phyloP scores from a whole-genome alignment of 2,113 vertebrate genomes.

The Serinus canaria region DNA sequence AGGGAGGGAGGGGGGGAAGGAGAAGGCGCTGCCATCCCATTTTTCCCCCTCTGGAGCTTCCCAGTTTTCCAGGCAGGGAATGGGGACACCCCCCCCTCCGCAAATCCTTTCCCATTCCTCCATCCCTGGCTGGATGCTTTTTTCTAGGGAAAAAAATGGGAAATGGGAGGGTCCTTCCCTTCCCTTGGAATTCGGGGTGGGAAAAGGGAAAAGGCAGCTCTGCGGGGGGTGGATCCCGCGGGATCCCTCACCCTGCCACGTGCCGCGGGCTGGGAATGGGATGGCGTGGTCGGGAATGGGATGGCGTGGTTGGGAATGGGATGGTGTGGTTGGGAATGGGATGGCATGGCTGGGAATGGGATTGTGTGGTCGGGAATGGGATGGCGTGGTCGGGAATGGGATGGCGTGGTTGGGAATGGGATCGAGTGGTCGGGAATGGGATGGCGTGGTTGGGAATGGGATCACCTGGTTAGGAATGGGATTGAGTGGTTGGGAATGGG shows the following conservation, averaged over 20 bases:
- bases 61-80: not conserved
- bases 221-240: not conserved
- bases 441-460: fast-evolving
- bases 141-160: not conserved
- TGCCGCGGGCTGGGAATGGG: not conserved
- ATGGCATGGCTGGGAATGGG: not conserved
- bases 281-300: too few relatives aligned
- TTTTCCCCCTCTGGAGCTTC: not conserved
- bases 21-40: not conserved
- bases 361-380: too few relatives aligned
- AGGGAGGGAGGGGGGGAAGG: not conserved
- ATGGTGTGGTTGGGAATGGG: fast-evolving
- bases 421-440: fast-evolving
- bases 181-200: not conserved
- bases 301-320: too few relatives aligned
- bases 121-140: not conserved
- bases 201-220: not conserved
- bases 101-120: too few relatives aligned
- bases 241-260: not conserved
- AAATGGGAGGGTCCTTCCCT: not conserved
- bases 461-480: fast-evolving
- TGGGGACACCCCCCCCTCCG: not conserved
- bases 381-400: not conserved
- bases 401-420: not conserved
- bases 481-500: fast-evolving